Conservation (phyloP, 92 coral and sea anemone species). For the Micromussa lordhowensis region DNA sequence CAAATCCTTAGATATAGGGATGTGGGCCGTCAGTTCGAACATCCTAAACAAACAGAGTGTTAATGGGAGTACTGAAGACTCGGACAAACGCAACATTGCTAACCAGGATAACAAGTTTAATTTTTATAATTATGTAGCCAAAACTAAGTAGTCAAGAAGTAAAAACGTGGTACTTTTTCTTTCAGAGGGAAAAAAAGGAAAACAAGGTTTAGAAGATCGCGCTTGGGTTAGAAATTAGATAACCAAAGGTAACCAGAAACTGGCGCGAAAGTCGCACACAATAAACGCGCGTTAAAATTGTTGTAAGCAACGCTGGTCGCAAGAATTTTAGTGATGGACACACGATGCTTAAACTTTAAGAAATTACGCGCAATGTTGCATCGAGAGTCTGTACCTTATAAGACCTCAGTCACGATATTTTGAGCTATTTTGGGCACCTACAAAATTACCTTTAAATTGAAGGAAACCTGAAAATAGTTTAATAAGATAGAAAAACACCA, state of each 20-base stretch:
- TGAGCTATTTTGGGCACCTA: too few species aligned
- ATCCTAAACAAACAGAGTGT: slow-evolving; percentile 63
- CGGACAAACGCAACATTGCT: background rate
- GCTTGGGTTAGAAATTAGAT: background rate
- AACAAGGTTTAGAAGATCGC: background rate
- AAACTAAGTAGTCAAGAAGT: background rate
- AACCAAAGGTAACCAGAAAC: background rate
- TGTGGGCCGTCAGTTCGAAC: slow-evolving; percentile 92
- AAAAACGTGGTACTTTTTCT: background rate
- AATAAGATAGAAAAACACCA: too few species aligned
- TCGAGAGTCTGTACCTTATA: too few species aligned
- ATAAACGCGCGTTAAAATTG: background rate
- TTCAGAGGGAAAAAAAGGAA: background rate
- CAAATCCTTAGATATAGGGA: slow-evolving; percentile 93
- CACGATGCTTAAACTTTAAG: too few species aligned
- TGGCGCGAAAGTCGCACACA: background rate
- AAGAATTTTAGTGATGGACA: too few species aligned
- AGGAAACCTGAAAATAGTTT: too few species aligned
- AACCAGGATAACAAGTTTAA: background rate
- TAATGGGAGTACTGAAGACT: background rate
- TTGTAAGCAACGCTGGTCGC: too few species aligned
- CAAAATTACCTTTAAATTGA: too few species aligned
- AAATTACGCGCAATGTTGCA: too few species aligned
- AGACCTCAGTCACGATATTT: too few species aligned
- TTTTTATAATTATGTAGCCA: background rate